These are phyloP conservation scores for Tragelaphus imberbis DNA, from an alignment of 2,113 vertebrate species.

Conservation along the genomic window DNA sequence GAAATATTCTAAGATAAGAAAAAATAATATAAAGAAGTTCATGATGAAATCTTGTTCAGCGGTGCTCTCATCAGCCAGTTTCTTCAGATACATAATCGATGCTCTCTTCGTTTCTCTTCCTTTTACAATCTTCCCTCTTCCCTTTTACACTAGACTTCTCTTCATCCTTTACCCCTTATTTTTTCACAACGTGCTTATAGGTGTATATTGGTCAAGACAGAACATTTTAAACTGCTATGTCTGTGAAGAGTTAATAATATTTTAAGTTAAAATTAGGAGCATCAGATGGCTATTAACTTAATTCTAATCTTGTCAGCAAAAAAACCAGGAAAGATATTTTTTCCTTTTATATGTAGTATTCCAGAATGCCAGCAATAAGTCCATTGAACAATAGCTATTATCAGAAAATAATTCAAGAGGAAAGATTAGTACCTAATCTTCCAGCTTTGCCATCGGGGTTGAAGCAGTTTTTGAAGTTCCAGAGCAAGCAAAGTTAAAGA, in stretches of 20 bases:
- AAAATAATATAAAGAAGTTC: background rate
- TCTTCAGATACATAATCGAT: background rate
- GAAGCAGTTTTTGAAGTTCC: background rate
- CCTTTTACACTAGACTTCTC: background rate
- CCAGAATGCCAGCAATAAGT: background rate
- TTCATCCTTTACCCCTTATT: background rate
- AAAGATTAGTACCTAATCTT: background rate
- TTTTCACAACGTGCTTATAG: background rate
- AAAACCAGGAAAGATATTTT: background rate
- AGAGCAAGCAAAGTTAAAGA: background rate
- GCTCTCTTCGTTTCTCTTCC: background rate
- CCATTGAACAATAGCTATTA: background rate
- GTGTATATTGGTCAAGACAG: background rate
- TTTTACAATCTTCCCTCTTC: background rate
- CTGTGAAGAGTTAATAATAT: background rate
- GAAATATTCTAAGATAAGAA: background rate
- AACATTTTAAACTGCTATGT: background rate
- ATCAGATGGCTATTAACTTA: background rate
- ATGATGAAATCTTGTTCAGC: background rate
- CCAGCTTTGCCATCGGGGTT: background rate
- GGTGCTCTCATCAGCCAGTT: background rate
- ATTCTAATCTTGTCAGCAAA: background rate
- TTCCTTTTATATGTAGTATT: background rate
- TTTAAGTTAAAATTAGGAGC: background rate
- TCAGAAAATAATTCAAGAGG: background rate